Base-by-base conservation (phyloP, 2,797 vertebrate genomes). In the Amniataba percoides region DNA sequence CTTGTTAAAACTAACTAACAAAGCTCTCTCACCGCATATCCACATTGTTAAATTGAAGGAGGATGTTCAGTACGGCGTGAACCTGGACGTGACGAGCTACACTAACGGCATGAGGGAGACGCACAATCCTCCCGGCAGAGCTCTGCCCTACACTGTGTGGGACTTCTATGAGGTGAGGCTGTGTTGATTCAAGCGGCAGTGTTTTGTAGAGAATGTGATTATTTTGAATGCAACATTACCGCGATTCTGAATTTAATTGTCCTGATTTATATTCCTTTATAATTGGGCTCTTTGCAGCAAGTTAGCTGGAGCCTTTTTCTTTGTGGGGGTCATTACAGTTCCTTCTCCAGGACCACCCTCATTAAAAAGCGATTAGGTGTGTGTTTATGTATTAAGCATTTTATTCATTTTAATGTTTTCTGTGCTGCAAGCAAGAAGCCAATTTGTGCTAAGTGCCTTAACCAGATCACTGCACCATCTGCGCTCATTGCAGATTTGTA, bases 21-120 rank as follows among this genome's bases (percentile, higher is more conserved):
- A 4, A 49, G 21, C 45, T 31, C 13, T 31, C 21, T 69, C 5
- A 25, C 0, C 0, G 21, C 6, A 75, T 7, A 77, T 31, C 18
- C 40, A 7, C 2, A 11, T 48, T 69, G 9, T 58, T 25, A 14
- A 23, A 49, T 74, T 61, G 13, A 46, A 97, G 96, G 95, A 97
- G 19, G 82, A 95, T 4, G 96, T 99, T 74, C 96, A 94, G 64
- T 99, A 96, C 23, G 97, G 97, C 0, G 96, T 97, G 51, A 97
- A 99, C 82, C 91, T 99, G 85, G 98, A 99, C n/a, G 96, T 99
- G 15, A 98, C 98, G 1, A 99, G 97, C 90, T 98, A 97, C 63
- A 91, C 85, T 4, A 94, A 97, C 0, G 96, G 97, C 3, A 94
- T 94, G 68, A 95, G 98, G 74, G 95, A 98, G 89, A 99, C 97